Evolutionary conservation across 2,888 invertebrate species (phyloP).

Genomic region (Vanessa cardui): DNA sequence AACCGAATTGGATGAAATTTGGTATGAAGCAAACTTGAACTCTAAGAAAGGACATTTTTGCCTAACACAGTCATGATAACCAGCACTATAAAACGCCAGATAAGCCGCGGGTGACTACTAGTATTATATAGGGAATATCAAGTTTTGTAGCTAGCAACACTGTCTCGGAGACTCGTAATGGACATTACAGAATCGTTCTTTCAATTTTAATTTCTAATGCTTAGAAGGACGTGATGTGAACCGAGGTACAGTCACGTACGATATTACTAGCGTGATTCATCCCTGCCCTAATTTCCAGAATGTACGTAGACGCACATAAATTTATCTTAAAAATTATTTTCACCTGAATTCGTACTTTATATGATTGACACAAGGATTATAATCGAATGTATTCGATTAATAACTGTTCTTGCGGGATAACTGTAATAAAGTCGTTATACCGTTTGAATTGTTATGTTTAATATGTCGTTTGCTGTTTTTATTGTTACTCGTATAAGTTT

Average conservation of each 20-base stretch:
- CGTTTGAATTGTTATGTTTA: conserved; percentile 41
- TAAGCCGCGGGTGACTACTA: too few relatives aligned
- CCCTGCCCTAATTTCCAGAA: conserved; percentile 41
- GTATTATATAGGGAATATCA: too few relatives aligned
- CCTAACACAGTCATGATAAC: too few relatives aligned
- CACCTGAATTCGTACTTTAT: conserved; percentile 10
- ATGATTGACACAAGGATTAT: background rate
- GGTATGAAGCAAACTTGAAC: too few relatives aligned
- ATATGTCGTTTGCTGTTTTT: conserved; percentile 38
- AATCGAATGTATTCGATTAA: background rate
- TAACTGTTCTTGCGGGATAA: conserved; percentile 17
- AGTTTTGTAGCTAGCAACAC: background rate
- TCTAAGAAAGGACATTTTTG: too few relatives aligned
- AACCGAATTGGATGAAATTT: too few relatives aligned
- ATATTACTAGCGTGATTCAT: conserved; percentile 44
- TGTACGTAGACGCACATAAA: conserved; percentile 29
- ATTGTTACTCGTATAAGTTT: conserved; percentile 34
- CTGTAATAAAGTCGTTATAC: conserved; percentile 32
- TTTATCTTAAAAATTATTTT: conserved; percentile 13
- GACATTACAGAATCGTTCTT: conserved; percentile 29
- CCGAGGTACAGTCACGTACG: conserved; percentile 46
- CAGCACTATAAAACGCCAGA: too few relatives aligned
- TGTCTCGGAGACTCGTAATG: conserved; percentile 21
- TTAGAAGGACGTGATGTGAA: conserved; percentile 29
- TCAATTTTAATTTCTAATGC: conserved; percentile 40